These are phyloP conservation scores for Eretmochelys imbricata DNA, from an alignment of 2,113 vertebrate species.

Conservation along the genomic window DNA sequence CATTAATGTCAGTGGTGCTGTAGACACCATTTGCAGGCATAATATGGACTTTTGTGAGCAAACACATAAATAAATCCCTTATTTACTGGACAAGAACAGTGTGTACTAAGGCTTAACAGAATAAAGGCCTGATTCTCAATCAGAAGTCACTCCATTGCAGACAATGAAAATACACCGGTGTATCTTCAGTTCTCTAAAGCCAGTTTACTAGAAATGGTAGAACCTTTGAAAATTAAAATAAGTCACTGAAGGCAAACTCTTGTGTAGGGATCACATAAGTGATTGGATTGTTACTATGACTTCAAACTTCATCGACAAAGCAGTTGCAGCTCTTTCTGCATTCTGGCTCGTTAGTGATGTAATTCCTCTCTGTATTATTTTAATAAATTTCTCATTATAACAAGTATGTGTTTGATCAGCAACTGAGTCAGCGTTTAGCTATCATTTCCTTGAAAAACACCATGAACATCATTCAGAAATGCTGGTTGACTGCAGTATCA, in stretches of 20 bases:
- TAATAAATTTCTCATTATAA: not conserved
- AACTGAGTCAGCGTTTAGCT: not conserved
- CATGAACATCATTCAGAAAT: not conserved
- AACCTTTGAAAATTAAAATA: not conserved
- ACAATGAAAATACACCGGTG: not conserved
- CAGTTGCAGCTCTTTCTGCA: not conserved
- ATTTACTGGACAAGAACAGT: not conserved
- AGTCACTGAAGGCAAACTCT: not conserved
- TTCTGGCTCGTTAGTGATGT: not conserved
- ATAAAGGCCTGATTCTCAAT: not conserved
- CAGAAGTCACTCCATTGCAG: not conserved
- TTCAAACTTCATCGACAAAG: not conserved
- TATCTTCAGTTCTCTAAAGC: not conserved
- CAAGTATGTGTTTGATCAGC: not conserved
- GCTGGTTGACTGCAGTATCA: not conserved
- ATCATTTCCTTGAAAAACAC: not conserved
- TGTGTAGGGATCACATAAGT: not conserved
- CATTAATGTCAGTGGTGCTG: not conserved
- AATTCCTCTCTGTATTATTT: not conserved
- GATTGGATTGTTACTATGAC: not conserved
- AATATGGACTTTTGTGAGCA: not conserved
- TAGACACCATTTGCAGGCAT: accelerated
- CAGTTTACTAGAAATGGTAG: not conserved
- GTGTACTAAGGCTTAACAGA: not conserved
- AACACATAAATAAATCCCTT: not conserved